Percentiles rank a stretch among this genome's conserved stretches.
Conservation (phyloP, 2,113 vertebrate genomes). For the Lepus americanus region DNA sequence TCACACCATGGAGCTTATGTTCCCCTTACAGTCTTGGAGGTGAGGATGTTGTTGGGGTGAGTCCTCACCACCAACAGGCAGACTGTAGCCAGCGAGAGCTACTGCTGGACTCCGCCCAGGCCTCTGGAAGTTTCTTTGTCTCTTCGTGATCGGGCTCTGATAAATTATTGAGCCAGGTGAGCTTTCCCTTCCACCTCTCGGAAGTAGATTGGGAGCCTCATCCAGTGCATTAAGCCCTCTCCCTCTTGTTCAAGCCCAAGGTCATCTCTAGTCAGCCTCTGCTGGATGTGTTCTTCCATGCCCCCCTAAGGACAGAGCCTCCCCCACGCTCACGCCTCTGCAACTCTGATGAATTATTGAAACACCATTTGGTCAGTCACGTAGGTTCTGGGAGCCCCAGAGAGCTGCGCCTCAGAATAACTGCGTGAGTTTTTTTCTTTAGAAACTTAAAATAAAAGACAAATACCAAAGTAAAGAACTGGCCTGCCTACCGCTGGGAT, state of each 20-base stretch:
- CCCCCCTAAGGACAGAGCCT: not conserved
- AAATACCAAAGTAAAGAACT: slow-evolving; percentile 52
- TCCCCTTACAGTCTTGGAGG: not conserved
- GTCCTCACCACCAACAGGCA: not conserved
- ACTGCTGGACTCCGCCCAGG: not conserved
- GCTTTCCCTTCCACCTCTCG: slow-evolving; percentile 3
- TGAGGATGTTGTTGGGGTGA: not conserved
- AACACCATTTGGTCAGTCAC: slow-evolving; percentile 52
- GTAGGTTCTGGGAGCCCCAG: not conserved
- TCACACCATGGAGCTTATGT: not conserved
- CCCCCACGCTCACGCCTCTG: not conserved
- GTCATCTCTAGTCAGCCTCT: slow-evolving; percentile 22
- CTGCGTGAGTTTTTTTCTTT: slow-evolving; percentile 30
- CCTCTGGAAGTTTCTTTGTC: not conserved
- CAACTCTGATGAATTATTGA: slow-evolving; percentile 72
- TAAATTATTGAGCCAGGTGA: slow-evolving; percentile 67
- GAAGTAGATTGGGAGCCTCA: slow-evolving; percentile 28
- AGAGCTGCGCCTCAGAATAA: slow-evolving; percentile 50
- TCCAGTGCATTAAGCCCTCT: slow-evolving; percentile 66
- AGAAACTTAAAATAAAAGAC: slow-evolving; percentile 67
- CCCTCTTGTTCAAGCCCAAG: slow-evolving; percentile 31
- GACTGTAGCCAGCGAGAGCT: not conserved
- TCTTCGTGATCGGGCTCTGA: not conserved
- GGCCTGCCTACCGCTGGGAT: not conserved
- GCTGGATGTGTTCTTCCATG: accelerated